These are phyloP conservation scores for Nematostella vectensis DNA, from an alignment of 92 coral and sea anemone species.

Conservation along the genomic window DNA sequence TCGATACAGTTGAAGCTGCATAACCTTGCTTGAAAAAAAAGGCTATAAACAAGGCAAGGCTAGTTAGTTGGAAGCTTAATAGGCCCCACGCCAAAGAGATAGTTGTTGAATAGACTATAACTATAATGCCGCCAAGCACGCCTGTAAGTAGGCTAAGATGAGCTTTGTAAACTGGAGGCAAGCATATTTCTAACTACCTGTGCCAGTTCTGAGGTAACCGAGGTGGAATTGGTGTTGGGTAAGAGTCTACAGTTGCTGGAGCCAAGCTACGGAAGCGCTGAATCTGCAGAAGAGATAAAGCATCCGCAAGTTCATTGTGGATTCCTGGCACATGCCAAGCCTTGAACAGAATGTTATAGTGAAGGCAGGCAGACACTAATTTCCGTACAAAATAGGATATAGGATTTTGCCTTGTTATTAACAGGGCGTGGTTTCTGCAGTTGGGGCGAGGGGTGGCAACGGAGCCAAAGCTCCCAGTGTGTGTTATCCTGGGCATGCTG, in stretches of 20 bases:
- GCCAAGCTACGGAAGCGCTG: not conserved
- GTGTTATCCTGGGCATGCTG: constrained; percentile 5
- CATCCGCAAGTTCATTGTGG: not conserved
- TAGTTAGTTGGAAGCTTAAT: not conserved
- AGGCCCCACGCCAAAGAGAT: not conserved
- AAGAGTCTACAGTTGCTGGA: not conserved
- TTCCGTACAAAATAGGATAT: not conserved
- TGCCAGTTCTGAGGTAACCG: not conserved
- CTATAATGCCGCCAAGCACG: not conserved
- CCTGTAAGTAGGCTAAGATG: not conserved
- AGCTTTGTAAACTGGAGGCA: not conserved
- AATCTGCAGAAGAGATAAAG: not conserved
- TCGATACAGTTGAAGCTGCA: not conserved
- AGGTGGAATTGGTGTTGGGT: not conserved
- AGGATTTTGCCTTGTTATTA: no score
- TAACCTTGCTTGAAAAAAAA: not conserved
- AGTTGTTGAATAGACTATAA: no score
- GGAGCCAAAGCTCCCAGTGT: constrained; percentile 31
- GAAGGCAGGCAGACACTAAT: not conserved
- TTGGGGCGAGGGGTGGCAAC: no score
- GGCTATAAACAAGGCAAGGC: not conserved
- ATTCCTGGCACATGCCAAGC: not conserved
- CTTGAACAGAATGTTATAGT: not conserved
- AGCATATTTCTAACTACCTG: not conserved
- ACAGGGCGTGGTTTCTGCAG: no score